These are phyloP conservation scores for Taeniopygia guttata DNA, from an alignment of 2,797 vertebrate genomes.

Conservation along the genomic window DNA sequence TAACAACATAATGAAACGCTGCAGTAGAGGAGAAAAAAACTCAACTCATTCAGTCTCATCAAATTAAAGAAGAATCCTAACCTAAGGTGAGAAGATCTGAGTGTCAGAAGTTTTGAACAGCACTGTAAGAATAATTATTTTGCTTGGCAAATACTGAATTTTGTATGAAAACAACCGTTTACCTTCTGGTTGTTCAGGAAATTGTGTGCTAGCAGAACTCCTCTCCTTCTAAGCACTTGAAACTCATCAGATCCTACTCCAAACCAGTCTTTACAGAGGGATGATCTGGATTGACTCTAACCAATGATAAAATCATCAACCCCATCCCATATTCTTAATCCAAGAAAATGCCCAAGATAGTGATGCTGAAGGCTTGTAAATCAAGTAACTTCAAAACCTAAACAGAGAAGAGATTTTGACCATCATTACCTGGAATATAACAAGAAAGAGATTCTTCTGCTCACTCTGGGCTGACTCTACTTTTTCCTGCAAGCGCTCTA, in stretches of 20 bases:
- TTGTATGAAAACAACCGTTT: neutral
- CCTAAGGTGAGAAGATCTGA: neutral
- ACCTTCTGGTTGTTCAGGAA: neutral
- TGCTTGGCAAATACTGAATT: neutral
- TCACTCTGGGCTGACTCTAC: slow-evolving; percentile 97
- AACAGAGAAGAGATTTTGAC: neutral
- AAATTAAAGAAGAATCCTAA: neutral
- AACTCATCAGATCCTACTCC: neutral
- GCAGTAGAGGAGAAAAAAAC: neutral
- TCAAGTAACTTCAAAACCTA: neutral
- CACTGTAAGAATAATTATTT: neutral
- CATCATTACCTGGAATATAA: slow-evolving; percentile 92
- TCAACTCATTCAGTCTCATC: neutral
- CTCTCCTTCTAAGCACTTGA: neutral
- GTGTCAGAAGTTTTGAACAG: neutral
- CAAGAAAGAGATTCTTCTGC: slow-evolving; percentile 98
- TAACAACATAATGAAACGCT: slow-evolving; percentile 98
- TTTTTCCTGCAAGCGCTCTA: slow-evolving; percentile 94
- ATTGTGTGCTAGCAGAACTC: neutral
- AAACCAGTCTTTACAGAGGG: neutral
- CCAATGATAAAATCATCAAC: neutral
- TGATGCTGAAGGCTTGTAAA: neutral
- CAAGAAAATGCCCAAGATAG: neutral
- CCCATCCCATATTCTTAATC: neutral
- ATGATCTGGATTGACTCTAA: neutral